Percentiles rank a stretch among this genome's conserved stretches.
phyloP scores from a whole-genome alignment of 2,113 vertebrate species.

The Phaetusa simplex region DNA sequence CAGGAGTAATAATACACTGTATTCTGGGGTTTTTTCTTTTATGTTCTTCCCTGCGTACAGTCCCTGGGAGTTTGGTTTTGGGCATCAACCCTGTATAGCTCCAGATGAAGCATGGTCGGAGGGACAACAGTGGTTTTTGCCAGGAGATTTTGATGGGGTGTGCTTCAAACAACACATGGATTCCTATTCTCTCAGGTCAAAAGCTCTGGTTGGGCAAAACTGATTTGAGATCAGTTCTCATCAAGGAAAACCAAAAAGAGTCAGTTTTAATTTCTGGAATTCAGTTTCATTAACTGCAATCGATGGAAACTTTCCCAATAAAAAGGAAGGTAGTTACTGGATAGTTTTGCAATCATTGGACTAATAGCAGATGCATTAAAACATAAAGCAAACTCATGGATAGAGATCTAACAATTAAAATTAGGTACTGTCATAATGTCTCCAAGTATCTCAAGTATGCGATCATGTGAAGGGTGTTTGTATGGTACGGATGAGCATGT shows the following conservation, averaged over 20 bases:
- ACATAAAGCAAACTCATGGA: not conserved
- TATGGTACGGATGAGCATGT: not conserved
- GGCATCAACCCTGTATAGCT: not conserved
- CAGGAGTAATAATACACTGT: constrained; percentile 20
- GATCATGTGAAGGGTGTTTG: not conserved
- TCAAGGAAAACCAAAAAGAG: not conserved
- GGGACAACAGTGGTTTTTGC: not conserved
- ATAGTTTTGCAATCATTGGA: not conserved
- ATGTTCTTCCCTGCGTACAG: not conserved
- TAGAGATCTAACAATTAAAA: not conserved
- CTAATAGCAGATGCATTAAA: not conserved
- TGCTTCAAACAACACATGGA: not conserved
- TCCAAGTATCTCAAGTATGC: not conserved
- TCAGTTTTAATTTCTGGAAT: not conserved
- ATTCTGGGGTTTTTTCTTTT: not conserved
- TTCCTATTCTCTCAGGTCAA: not conserved
- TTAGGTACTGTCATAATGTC: not conserved
- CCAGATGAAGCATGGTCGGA: not conserved
- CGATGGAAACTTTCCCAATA: not conserved
- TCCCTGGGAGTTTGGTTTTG: constrained; percentile 13
- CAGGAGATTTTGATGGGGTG: not conserved
- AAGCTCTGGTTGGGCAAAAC: not conserved
- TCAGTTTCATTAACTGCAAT: not conserved
- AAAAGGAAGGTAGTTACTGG: not conserved
- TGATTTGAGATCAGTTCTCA: not conserved